Evolutionary conservation across 2,797 vertebrate genomes (phyloP).

Genomic region (Oreochromis grahami): DNA sequence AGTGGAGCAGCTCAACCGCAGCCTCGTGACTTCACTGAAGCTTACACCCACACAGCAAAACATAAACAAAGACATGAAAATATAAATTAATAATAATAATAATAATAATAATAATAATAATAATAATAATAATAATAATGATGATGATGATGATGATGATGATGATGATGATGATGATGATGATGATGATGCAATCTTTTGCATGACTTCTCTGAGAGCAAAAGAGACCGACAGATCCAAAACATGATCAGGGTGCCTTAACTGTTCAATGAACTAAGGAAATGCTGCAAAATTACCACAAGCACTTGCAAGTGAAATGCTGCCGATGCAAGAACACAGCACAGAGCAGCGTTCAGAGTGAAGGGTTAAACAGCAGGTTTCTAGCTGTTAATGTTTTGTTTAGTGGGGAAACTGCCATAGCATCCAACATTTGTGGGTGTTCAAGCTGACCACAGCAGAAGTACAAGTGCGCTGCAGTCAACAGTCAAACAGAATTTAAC

Average conservation of each 20-base stretch:
- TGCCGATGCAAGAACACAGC: background rate
- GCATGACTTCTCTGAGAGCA: conserved; percentile 13
- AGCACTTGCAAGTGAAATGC: background rate
- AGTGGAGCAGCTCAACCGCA: background rate
- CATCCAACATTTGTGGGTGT: background rate
- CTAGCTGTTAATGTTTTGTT: background rate
- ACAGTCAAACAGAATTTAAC: background rate
- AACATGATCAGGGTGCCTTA: background rate
- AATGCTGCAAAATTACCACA: background rate
- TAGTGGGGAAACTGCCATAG: background rate
- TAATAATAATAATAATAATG: too few species aligned
- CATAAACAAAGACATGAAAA: background rate
- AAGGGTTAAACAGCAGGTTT: background rate
- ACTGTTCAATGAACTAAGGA: background rate
- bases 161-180: too few species aligned
- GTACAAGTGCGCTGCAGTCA: background rate
- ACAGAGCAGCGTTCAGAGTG: background rate
- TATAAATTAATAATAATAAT: background rate
- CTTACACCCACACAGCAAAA: background rate
- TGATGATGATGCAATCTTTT: conserved; percentile 3
- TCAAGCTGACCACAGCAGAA: background rate
- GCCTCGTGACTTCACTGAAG: background rate
- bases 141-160: too few species aligned
- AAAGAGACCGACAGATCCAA: background rate
- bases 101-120: background rate